phyloP scores from a whole-genome alignment of 1,140 invertebrate species.

The Hormaphis cornu region DNA sequence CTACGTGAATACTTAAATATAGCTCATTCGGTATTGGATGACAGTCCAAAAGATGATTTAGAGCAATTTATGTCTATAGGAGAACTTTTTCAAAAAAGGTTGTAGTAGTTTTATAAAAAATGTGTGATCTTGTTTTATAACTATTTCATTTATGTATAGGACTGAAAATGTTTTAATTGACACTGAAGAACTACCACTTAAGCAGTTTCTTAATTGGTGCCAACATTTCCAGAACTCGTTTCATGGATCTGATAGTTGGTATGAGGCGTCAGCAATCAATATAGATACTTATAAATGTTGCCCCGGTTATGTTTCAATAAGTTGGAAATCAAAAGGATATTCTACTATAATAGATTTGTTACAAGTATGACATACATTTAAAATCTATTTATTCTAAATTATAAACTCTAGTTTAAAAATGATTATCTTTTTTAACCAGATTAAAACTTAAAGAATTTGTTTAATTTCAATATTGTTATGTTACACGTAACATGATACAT shows the following conservation, averaged over 20 bases:
- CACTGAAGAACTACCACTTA: constrained; percentile 1
- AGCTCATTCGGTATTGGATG: constrained; percentile 4
- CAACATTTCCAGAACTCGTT: constrained; percentile 41
- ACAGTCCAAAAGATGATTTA: constrained; percentile 32
- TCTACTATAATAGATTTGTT: constrained; percentile 50
- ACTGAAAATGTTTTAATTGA: background rate
- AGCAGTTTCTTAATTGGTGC: constrained; percentile 39
- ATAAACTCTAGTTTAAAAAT: too few relatives aligned
- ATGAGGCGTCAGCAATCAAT: constrained; percentile 49
- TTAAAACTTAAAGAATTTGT: background rate
- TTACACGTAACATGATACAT: too few relatives aligned
- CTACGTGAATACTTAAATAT: background rate
- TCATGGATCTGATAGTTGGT: constrained; percentile 52
- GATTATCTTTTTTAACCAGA: background rate
- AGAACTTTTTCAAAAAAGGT: constrained; percentile 26
- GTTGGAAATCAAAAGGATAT: constrained; percentile 55
- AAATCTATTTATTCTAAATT: background rate
- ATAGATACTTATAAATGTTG: constrained; percentile 50
- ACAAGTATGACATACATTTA: constrained; percentile 46
- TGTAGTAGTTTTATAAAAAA: constrained; percentile 3
- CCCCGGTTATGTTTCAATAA: constrained; percentile 49
- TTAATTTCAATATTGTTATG: too few relatives aligned
- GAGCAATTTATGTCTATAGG: constrained; percentile 32
- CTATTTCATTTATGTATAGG: background rate
- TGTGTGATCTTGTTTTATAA: background rate